Conservation (phyloP, 2,888 invertebrate species). For the Clostera curtula region DNA sequence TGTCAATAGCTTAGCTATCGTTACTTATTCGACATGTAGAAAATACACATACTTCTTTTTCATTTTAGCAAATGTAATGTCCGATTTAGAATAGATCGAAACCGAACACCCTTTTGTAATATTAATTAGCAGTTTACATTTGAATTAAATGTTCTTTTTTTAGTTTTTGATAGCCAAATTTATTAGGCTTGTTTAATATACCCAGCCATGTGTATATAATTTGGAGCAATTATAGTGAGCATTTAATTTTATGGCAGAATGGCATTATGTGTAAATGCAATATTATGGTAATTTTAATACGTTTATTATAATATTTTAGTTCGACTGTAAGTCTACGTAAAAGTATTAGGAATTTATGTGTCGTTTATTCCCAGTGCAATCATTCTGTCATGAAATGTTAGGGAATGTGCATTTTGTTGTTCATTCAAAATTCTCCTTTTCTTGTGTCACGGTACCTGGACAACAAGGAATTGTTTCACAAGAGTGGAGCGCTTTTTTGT, state of each 20-base stretch:
- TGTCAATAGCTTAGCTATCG: too few relatives aligned
- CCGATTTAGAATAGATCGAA: constrained; percentile 39
- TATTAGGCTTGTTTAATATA: constrained; percentile 19
- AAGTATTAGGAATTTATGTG: constrained; percentile 30
- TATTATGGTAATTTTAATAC: constrained; percentile 23
- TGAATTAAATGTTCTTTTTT: constrained; percentile 27
- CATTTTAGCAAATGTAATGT: constrained; percentile 19
- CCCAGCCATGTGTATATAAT: constrained; percentile 16
- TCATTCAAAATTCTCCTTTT: constrained; percentile 41
- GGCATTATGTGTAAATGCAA: constrained; percentile 34
- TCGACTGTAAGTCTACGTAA: constrained; percentile 28
- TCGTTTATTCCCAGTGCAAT: constrained; percentile 32
- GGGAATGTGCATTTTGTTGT: constrained; percentile 34
- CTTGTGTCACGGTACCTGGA: constrained; percentile 50
- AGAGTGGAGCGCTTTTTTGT: constrained; percentile 48
- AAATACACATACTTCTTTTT: too few relatives aligned
- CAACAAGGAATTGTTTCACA: constrained; percentile 46
- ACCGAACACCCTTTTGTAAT: constrained; percentile 33
- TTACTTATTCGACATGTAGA: too few relatives aligned
- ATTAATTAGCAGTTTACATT: constrained; percentile 32
- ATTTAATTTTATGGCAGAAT: constrained; percentile 61
- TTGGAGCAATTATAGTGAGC: constrained; percentile 37
- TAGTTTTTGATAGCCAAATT: constrained; percentile 32
- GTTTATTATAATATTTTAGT: constrained; percentile 22
- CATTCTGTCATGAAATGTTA: constrained; percentile 45